Evolutionary conservation across 2,113 vertebrate species (phyloP).

Genomic region (Panthera tigris): DNA sequence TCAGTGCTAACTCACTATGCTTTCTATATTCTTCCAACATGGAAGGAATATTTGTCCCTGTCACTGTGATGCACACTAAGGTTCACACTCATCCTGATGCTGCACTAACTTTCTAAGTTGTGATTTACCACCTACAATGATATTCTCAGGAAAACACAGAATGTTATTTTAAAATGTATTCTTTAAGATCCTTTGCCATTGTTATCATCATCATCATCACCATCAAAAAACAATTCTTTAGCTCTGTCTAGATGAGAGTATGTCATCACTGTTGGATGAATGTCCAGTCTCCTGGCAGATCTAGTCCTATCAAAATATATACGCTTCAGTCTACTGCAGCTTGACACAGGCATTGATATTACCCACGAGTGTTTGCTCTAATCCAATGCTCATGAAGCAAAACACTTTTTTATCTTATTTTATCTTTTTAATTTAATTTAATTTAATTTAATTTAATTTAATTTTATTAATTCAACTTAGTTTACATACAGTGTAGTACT

Average conservation of each 20-base stretch:
- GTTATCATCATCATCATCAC: background rate
- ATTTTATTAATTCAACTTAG: too few relatives aligned
- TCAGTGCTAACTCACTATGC: background rate
- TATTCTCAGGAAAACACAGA: background rate
- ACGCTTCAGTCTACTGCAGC: background rate
- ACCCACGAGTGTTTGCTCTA: background rate
- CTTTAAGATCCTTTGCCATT: background rate
- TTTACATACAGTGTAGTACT: too few relatives aligned
- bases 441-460: too few relatives aligned
- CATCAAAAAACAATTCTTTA: background rate
- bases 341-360: background rate
- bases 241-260: background rate
- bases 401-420: background rate
- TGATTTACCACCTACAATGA: background rate
- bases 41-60: background rate
- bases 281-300: background rate
- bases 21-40: background rate
- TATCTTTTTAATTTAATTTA: too few relatives aligned
- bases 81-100: background rate
- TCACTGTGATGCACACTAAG: background rate
- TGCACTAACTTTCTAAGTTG: background rate
- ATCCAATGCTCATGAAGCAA: background rate
- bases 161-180: background rate
- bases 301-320: background rate
- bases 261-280: background rate